These are phyloP conservation scores for Troglohyphantes excavatus DNA, from an alignment of 2,888 invertebrate species.

Conservation along the genomic window DNA sequence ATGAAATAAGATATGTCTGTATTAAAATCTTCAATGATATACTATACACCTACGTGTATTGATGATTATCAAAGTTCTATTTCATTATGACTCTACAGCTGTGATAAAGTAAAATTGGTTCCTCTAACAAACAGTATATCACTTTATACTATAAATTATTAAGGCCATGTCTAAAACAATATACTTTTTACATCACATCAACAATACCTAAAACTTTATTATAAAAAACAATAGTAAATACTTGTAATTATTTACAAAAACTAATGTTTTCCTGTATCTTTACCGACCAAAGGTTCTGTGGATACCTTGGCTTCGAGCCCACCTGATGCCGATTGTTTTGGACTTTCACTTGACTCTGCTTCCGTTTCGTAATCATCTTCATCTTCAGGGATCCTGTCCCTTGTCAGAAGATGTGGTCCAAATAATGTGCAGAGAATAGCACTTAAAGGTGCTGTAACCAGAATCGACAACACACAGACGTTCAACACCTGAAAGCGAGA, in stretches of 20 bases:
- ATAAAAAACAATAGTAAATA: not conserved
- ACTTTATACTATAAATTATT: not conserved
- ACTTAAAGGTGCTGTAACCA: conserved; percentile 89
- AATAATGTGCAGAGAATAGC: conserved; percentile 78
- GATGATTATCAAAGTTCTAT: too few species aligned
- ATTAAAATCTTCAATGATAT: too few species aligned
- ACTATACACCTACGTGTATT: too few species aligned
- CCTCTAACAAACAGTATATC: not conserved
- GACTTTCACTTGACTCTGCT: not conserved
- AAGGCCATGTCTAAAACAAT: not conserved
- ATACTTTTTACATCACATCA: not conserved
- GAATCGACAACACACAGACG: conserved; percentile 90
- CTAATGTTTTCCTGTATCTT: not conserved
- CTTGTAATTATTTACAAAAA: not conserved
- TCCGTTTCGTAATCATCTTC: conserved; percentile 20
- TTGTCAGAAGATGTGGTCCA: conserved; percentile 30
- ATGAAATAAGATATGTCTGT: too few species aligned
- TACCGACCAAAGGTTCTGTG: not conserved
- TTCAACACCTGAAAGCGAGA: conserved; percentile 86
- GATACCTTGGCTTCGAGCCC: not conserved
- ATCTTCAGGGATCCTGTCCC: not conserved
- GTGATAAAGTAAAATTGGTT: not conserved
- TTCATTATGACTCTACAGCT: not conserved
- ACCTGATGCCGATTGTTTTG: not conserved
- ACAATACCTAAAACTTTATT: not conserved